Base-by-base conservation (phyloP, 1,140 invertebrate genomes). In the Aphis gossypii region DNA sequence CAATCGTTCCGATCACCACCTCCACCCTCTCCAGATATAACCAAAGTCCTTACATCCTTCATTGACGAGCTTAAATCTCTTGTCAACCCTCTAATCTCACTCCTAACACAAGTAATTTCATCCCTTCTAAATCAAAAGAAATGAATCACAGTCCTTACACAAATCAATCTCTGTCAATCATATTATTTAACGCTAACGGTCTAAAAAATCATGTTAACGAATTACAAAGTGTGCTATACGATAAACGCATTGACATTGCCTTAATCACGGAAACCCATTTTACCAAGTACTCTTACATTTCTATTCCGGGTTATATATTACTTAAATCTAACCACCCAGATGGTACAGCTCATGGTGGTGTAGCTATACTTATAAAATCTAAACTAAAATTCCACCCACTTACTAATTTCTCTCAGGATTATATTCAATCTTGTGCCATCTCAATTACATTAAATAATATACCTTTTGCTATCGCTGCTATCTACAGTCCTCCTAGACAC, bases 311-410 rank as follows among this genome's bases (percentile, higher is more conserved):
- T 23, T 88, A 88, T 88, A 88, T 46, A 46, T 46, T 46, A 11
- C 8, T 18, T 48, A 41, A 87, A 87, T 44, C 46, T 5, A 51
- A 88, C 20, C 48, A 88, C 86, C 48, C 48, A 6, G 86, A 51
- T n/a, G 23, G 38, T n/a, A 88, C 46, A 23, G 86, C 86, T 7
- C 48, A 48, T 88, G 86, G 86, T n/a, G 86, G 21, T n/a, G 48
- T 90, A 38, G 89, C 93, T n/a, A 86, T 87, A 25, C 35, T 92
- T 35, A 86, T 94, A 25, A 91, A 90, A 41, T 4, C 7, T 21
- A 25, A 35, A 20, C 14, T 94, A 35, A 30, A 23, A 38, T 89
- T 82, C 48, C 68, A 94, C 41, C 38, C n/a, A 21, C 23, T 44
- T 23, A 21, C 56, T 30, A 54, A 38, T 20, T 91, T 82, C 30